Percentiles rank a stretch among this genome's conserved stretches.
Evolutionary conservation across 1,140 invertebrate species (phyloP).

Genomic region (Aphelenchoides besseyi): DNA sequence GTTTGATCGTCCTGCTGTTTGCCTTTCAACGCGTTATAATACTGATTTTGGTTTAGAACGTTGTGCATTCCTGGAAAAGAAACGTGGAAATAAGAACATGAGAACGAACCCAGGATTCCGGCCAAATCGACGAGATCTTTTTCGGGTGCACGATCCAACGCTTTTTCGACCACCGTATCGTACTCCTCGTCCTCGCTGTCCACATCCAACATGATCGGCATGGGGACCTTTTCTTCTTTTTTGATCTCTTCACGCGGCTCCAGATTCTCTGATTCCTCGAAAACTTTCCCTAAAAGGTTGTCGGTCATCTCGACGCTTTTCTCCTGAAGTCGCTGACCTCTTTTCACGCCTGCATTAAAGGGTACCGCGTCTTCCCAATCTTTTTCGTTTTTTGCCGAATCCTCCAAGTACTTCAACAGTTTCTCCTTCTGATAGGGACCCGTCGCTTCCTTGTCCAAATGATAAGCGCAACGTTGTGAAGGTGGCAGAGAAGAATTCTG

Average conservation of each 20-base stretch:
- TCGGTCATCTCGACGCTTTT: constrained; percentile 10
- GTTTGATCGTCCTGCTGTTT: constrained; percentile 61
- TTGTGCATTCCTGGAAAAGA: constrained; percentile 99
- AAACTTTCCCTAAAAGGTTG: constrained; percentile 48
- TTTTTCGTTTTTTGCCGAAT: constrained; percentile 91
- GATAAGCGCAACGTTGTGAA: constrained; percentile 86
- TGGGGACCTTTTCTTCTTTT: constrained; percentile 68
- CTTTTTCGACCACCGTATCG: constrained; percentile 70
- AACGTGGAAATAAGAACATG: constrained; percentile 53
- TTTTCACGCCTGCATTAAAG: constrained; percentile 79
- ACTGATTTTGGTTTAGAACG: constrained; percentile 99
- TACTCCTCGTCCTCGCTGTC: constrained; percentile 47
- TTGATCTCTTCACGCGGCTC: constrained; percentile 59
- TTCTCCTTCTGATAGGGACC: constrained; percentile 92
- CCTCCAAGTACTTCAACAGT: constrained; percentile 93
- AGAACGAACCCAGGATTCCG: constrained; percentile 69
- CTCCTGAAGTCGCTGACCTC: constrained; percentile 67
- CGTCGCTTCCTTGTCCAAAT: constrained; percentile 88
- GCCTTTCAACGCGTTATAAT: constrained; percentile 78
- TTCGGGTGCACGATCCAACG: constrained; percentile 83
- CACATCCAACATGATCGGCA: constrained; percentile 62
- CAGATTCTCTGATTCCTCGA: constrained; percentile 35
- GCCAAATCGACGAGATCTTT: constrained; percentile 98
- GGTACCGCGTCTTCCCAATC: constrained; percentile 93
- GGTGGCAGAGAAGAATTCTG: constrained; percentile 94